Evolutionary conservation across 2,888 invertebrate species (phyloP).

Genomic region (Lycia hirtaria): DNA sequence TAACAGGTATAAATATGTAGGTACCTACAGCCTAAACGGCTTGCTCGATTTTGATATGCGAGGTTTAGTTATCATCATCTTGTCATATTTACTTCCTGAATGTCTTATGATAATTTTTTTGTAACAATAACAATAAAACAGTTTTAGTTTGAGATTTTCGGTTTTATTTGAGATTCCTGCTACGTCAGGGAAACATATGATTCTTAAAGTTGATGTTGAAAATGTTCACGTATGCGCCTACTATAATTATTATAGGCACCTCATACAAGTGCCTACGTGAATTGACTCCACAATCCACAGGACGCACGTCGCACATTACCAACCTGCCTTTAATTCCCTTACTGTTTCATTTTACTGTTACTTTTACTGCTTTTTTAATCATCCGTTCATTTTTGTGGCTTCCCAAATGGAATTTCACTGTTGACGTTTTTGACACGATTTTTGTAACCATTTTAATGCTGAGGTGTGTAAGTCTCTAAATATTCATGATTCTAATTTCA

Average conservation of each 20-base stretch:
- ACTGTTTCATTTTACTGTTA: constrained; percentile 27
- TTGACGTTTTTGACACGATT: constrained; percentile 31
- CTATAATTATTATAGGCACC: neutral
- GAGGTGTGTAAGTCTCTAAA: constrained; percentile 27
- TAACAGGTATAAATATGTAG: no score
- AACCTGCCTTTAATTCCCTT: constrained; percentile 7
- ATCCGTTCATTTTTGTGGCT: constrained; percentile 21
- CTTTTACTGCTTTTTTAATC: constrained; percentile 26
- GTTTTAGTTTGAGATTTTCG: no score
- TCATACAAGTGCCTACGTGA: constrained; percentile 10
- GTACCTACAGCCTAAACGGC: no score
- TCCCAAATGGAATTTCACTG: constrained; percentile 13
- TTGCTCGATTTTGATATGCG: no score
- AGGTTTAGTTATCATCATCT: no score
- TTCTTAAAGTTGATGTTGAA: neutral
- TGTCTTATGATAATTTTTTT: no score
- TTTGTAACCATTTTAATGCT: constrained; percentile 23
- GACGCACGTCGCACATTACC: no score
- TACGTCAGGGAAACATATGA: neutral
- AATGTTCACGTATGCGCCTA: neutral
- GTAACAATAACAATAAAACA: no score
- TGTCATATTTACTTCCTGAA: no score
- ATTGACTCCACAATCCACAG: neutral
- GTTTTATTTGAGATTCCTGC: no score
- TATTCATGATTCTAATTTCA: constrained; percentile 26